Conservation (phyloP, 2,888 invertebrate species). For the Desoria tigrina region DNA sequence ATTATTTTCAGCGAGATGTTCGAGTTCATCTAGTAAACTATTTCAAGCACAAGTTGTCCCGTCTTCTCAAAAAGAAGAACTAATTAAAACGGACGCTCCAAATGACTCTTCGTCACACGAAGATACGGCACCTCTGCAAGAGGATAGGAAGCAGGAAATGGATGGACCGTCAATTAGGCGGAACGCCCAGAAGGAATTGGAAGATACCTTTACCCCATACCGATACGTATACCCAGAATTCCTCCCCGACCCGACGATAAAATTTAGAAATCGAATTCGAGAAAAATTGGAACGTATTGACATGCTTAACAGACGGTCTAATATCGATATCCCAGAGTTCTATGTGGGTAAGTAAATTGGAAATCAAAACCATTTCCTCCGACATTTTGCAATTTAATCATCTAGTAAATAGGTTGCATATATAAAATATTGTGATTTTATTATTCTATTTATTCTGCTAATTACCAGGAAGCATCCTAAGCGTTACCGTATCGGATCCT, state of each 20-base stretch:
- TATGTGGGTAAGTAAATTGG: conserved; percentile 78
- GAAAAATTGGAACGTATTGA: conserved; percentile 90
- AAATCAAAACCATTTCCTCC: no score
- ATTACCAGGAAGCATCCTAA: conserved; percentile 83
- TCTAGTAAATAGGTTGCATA: no score
- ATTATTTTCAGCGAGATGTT: conserved; percentile 1
- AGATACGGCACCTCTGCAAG: no score
- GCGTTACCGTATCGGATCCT: conserved; percentile 81
- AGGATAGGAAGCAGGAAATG: no score
- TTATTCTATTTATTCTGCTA: background rate
- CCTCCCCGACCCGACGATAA: conserved; percentile 78
- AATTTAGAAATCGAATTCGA: conserved; percentile 74
- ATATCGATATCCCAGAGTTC: conserved; percentile 93
- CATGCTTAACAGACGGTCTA: conserved; percentile 80
- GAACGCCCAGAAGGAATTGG: conserved; percentile 29
- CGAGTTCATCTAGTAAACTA: conserved; percentile 10
- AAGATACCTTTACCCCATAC: conserved; percentile 56
- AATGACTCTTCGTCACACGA: background rate
- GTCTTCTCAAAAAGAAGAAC: background rate
- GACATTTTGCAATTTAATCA: no score
- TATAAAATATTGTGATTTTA: background rate
- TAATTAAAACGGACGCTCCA: background rate
- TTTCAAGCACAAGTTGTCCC: conserved; percentile 10
- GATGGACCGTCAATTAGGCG: background rate
- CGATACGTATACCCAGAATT: conserved; percentile 86